These are phyloP conservation scores for Magallana ariakensis DNA, from an alignment of 1,140 invertebrate species.

Conservation along the genomic window DNA sequence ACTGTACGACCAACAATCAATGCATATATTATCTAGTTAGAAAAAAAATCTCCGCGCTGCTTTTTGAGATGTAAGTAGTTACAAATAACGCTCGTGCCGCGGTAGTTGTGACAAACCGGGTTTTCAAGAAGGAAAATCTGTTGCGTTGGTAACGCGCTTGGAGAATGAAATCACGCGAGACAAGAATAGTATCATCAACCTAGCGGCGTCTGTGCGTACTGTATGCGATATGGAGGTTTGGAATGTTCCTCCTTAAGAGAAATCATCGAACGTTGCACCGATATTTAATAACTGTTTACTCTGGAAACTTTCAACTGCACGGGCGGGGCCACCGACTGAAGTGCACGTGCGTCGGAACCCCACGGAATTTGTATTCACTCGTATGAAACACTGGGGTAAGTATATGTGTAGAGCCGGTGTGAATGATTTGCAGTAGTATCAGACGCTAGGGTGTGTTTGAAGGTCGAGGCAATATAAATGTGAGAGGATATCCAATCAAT, in stretches of 20 bases:
- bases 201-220: conserved; percentile 22
- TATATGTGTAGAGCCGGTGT: background rate
- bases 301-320: conserved; percentile 12
- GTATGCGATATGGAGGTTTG: conserved; percentile 23
- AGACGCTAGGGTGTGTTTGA: conserved; percentile 24
- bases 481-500: too few relatives aligned
- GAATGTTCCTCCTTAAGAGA: conserved; percentile 25
- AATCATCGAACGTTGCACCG: conserved; percentile 25
- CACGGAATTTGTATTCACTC: background rate
- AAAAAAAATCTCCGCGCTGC: background rate
- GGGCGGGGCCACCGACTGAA: background rate
- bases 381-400: background rate
- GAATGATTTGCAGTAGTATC: background rate
- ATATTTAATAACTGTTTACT: background rate
- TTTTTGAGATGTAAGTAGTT: background rate
- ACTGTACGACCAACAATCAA: background rate
- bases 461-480: background rate
- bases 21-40: conserved; percentile 16
- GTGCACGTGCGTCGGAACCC: conserved; percentile 4
- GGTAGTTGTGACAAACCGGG: background rate
- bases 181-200: conserved; percentile 30
- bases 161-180: conserved; percentile 26
- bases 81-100: background rate
- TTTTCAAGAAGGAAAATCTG: conserved; percentile 24
- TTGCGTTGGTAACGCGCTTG: conserved; percentile 25